Percentiles rank a stretch among this genome's conserved stretches.
Evolutionary conservation across 2,888 invertebrate genomes (phyloP).

Genomic region (Aleiodes testaceus): DNA sequence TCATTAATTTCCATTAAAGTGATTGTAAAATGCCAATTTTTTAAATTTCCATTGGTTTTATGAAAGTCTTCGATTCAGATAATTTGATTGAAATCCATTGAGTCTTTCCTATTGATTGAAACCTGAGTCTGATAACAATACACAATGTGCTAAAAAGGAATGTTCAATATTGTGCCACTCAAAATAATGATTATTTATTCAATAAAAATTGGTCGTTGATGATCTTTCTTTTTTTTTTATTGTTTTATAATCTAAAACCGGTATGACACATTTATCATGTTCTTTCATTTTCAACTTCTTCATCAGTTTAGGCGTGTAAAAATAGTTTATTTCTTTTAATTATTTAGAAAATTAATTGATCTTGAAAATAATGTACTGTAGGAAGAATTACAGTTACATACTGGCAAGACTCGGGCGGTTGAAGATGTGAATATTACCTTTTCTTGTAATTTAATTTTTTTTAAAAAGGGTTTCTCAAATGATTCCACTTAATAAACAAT

Average conservation of each 20-base stretch:
- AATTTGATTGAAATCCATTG: slow-evolving; percentile 37
- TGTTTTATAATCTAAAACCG: slow-evolving; percentile 14
- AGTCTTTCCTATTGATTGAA: slow-evolving; percentile 26
- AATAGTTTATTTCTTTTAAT: slow-evolving; percentile 36
- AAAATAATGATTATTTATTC: slow-evolving; percentile 26
- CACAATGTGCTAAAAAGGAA: slow-evolving; percentile 33
- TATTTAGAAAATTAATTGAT: slow-evolving; percentile 12
- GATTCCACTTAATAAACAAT: slow-evolving; percentile 11
- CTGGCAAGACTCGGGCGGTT: slow-evolving; percentile 43
- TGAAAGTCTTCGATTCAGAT: slow-evolving; percentile 5
- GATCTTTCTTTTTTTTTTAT: slow-evolving; percentile 14
- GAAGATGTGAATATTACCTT: slow-evolving; percentile 23
- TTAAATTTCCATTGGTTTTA: background rate
- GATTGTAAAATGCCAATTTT: slow-evolving; percentile 32
- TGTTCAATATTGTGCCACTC: slow-evolving; percentile 34
- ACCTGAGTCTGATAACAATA: slow-evolving; percentile 38
- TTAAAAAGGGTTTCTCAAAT: background rate
- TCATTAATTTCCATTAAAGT: slow-evolving; percentile 32
- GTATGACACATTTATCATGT: slow-evolving; percentile 1
- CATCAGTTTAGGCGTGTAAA: slow-evolving; percentile 33
- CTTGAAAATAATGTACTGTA: slow-evolving; percentile 24
- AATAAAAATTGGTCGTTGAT: slow-evolving; percentile 36
- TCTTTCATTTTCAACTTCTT: slow-evolving; percentile 6
- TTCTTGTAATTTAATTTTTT: slow-evolving; percentile 1
- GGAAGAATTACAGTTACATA: slow-evolving; percentile 39